phyloP scores from a whole-genome alignment of 2,888 invertebrate genomes.

The Tridacna gigas region DNA sequence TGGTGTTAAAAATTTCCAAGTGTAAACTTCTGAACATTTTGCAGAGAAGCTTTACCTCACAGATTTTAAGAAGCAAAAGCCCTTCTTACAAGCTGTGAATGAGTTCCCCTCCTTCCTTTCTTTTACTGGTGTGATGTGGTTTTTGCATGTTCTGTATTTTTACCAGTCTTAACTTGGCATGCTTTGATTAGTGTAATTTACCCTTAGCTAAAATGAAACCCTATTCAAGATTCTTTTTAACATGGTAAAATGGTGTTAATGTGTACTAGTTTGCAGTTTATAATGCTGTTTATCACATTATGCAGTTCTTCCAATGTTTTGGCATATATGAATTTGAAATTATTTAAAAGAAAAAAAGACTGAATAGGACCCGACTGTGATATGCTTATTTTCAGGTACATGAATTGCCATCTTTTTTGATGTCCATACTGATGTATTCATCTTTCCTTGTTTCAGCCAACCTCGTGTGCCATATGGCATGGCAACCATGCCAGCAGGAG shows the following conservation, averaged over 20 bases:
- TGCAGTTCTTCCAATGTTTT: conserved; percentile 14
- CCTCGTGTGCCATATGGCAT: conserved; percentile 48
- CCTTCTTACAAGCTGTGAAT: not conserved
- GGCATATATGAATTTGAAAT: not conserved
- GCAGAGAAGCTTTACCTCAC: not conserved
- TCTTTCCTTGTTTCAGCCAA: conserved; percentile 28
- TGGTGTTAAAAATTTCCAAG: no score
- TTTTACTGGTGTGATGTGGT: conserved; percentile 39
- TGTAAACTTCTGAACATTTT: not conserved
- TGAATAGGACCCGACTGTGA: not conserved
- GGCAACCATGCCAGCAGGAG: conserved; percentile 43
- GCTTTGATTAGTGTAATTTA: conserved; percentile 24
- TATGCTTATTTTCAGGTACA: conserved; percentile 7
- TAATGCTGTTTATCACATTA: not conserved
- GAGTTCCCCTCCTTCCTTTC: conserved; percentile 7
- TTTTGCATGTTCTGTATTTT: conserved; percentile 41
- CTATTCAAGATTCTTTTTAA: not conserved
- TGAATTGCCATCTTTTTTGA: not conserved
- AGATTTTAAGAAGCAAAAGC: not conserved
- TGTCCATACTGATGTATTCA: not conserved
- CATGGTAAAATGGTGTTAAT: conserved; percentile 6
- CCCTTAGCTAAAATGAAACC: conserved; percentile 2
- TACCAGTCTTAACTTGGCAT: conserved; percentile 38
- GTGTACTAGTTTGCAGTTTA: not conserved
- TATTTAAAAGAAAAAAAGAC: not conserved